Conservation (phyloP, 2,797 vertebrate genomes). For the Vipera ursinii region DNA sequence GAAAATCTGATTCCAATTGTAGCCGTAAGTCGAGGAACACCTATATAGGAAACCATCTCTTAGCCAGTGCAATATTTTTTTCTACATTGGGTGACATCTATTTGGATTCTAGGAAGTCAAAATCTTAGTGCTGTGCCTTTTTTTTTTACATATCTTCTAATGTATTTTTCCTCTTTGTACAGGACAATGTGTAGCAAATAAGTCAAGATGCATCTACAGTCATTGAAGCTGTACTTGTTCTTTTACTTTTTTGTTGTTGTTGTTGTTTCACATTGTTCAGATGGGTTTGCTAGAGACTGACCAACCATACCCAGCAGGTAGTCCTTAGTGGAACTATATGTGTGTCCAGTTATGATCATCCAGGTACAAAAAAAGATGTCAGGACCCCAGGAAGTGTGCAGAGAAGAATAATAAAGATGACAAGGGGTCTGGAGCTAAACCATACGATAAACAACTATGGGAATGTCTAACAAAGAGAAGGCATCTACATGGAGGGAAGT, state of each 20-base stretch:
- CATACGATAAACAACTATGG: too few species aligned
- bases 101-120: background rate
- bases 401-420: background rate
- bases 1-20: background rate
- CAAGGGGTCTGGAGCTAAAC: background rate
- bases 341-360: background rate
- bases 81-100: background rate
- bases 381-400: background rate
- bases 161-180: background rate
- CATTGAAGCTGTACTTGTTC: background rate
- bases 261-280: background rate
- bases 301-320: background rate
- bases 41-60: background rate
- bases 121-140: background rate
- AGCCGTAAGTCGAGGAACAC: background rate
- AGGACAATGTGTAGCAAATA: background rate
- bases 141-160: background rate
- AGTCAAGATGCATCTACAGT: background rate
- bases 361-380: background rate
- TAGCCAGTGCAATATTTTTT: background rate
- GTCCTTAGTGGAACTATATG: background rate
- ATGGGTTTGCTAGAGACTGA: background rate
- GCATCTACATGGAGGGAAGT: too few species aligned
- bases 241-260: too few species aligned
- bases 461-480: too few species aligned